Base-by-base conservation (phyloP, 2,797 vertebrate species). In the Malacoctenus gilli region DNA sequence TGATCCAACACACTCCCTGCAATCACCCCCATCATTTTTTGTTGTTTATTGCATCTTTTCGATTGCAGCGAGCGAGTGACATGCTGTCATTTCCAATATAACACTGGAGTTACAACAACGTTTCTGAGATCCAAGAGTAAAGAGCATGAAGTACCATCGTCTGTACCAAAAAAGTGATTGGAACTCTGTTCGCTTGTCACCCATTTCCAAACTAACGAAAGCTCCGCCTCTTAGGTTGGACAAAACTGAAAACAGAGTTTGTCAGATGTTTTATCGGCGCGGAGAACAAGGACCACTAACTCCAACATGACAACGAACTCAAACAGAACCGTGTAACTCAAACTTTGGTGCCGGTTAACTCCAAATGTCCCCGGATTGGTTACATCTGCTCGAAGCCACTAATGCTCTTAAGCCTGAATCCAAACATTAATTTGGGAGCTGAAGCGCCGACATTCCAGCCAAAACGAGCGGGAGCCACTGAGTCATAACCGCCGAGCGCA, bases 341-440 rank as follows among this genome's bases (percentile, higher is more conserved):
- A 77, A 77, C 68, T 78, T 77, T 70, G 56, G 57, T 75, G 44
- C 47, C 55, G 61, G 49, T 47, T 52, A 72, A 63, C 64, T 63
- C 70, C 48, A 75, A 41, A 28, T 49, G 59, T 60, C 50, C 57
- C 35, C 75, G 61, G 79, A 80, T 77, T 69, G 65, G 67, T 50
- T 65, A 53, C 68, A 83, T 83, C 76, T 75, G 77, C 60, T 76
- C 66, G 46, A 51, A 75, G 72, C 62, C 77, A 48, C 73, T 70
- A 63, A 78, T 55, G 61, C 85, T 63, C 68, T 82, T 78, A 75
- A 88, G 72, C 85, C 67, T 36, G 60, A 83, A 72, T 67, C 73
- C 73, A 89, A 89, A 86, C 68, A 84, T 75, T 80, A 37, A 80
- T 77, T 80, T 79, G 56, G 63, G 46, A 63, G 79, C 60, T 66